phyloP scores from a whole-genome alignment of 1,140 invertebrate species.

The Venturia canescens region DNA sequence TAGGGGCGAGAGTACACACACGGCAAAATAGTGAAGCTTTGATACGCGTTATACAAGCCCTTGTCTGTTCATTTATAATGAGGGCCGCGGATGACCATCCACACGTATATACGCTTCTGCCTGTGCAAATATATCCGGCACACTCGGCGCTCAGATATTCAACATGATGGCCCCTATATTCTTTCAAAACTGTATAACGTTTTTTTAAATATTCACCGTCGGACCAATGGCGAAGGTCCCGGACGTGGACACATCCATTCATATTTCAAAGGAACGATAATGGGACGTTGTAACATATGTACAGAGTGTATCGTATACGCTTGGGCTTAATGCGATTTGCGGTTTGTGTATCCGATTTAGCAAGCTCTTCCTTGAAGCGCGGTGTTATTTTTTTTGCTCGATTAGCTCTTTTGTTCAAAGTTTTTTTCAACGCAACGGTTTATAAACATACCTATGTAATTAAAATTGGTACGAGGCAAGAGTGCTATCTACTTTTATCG shows the following conservation, averaged over 20 bases:
- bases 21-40: neutral
- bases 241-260: constrained; percentile 14
- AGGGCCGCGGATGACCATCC: neutral
- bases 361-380: neutral
- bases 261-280: constrained; percentile 44
- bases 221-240: neutral
- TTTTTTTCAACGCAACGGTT: no score
- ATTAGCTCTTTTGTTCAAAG: no score
- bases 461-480: neutral
- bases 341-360: neutral
- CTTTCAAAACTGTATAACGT: constrained; percentile 30
- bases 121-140: neutral
- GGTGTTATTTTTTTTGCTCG: neutral
- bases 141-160: constrained; percentile 26
- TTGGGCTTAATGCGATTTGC: constrained; percentile 3
- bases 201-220: constrained; percentile 34
- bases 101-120: neutral
- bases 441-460: constrained; percentile 2
- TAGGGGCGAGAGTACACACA: no score
- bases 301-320: neutral
- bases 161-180: constrained; percentile 31
- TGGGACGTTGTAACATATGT: constrained; percentile 23
- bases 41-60: neutral
- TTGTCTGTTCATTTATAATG: constrained; percentile 4
- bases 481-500: no score